Base-by-base conservation (phyloP, 2,113 vertebrate genomes). In the Podocnemis expansa region DNA sequence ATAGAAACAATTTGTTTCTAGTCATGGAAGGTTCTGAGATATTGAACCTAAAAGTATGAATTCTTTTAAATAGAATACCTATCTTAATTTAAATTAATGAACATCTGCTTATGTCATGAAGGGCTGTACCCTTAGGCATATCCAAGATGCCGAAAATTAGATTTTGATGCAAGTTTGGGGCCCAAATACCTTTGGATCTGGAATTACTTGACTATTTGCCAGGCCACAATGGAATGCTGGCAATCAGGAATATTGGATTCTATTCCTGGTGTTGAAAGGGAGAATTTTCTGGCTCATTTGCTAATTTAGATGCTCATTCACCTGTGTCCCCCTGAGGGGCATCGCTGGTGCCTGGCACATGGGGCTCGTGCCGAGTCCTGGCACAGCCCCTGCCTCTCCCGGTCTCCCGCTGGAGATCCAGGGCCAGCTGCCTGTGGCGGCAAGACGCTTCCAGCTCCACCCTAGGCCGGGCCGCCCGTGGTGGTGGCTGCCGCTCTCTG, bases 221-320 rank as follows among this genome's bases (percentile, higher is more conserved):
- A 25, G 3, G 9, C 79, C 3, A 2, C 0, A 51, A 3, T 27
- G 49, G 2, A 5, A 63, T 29, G 43, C 70, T 12, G 29, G 0
- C 16, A 24, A 16, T 7, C 5, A 0, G 0, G 5, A 78, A 38
- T 54, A 55, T 79, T n/a, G 14, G 60, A n/a, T 67, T 67, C 16
- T 67, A 67, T 67, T 67, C 31, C 34, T 0, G 45, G 78, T 78
- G 34, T 38, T 87, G 80, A 34, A 47, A 90, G 16, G 47, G 25
- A 34, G 8, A 0, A 7, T 0, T 0, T 19, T 63, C 45, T 89
- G 0, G 11, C 3, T 9, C 43, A 8, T 0, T 63, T 49, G 43
- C 29, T 49, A 63, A 67, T n/a, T 49, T 22, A 21, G 5, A 29
- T 31, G 43, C 21, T 12, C 17, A 24, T 34, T 22, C 70, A 75